Conservation (phyloP, 2,113 vertebrate genomes). For the Hiodon alosoides region DNA sequence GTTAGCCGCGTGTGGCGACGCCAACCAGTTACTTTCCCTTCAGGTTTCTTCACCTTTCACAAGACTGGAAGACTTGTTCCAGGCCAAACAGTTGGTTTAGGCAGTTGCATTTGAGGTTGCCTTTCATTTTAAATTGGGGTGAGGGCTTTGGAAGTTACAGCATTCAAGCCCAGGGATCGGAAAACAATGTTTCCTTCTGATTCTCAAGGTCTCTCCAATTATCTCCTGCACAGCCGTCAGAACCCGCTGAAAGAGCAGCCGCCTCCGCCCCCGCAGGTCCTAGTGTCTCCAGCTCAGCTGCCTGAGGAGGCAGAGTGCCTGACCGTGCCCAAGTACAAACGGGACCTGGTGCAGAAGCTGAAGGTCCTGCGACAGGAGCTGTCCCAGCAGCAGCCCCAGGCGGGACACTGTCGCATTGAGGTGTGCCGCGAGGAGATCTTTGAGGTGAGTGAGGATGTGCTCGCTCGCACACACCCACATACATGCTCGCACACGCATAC, state of each 20-base stretch:
- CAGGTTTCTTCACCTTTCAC: constrained; percentile 6
- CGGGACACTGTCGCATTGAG: constrained; percentile 90
- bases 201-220: constrained; percentile 9
- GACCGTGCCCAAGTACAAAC: constrained; percentile 87
- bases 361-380: constrained; percentile 89
- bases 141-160: constrained; percentile 27
- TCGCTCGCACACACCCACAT: neutral
- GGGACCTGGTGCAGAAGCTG: constrained; percentile 90
- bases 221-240: constrained; percentile 64
- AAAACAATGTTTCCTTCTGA: constrained; percentile 25
- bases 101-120: too few species aligned
- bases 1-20: too few species aligned
- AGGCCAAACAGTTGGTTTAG: too few species aligned
- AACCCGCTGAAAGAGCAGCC: constrained; percentile 77
- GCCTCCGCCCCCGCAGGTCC: constrained; percentile 58
- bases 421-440: constrained; percentile 94
- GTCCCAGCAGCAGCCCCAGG: constrained; percentile 90
- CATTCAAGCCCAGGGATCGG: constrained; percentile 30
- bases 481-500: neutral
- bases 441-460: constrained; percentile 67
- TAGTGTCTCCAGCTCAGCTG: constrained; percentile 74
- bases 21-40: too few species aligned
- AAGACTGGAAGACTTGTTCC: too few species aligned
- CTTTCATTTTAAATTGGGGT: too few species aligned
- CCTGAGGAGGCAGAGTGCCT: constrained; percentile 87